Evolutionary conservation across 2,797 vertebrate genomes (phyloP).

Genomic region (Smutsia gigantea): DNA sequence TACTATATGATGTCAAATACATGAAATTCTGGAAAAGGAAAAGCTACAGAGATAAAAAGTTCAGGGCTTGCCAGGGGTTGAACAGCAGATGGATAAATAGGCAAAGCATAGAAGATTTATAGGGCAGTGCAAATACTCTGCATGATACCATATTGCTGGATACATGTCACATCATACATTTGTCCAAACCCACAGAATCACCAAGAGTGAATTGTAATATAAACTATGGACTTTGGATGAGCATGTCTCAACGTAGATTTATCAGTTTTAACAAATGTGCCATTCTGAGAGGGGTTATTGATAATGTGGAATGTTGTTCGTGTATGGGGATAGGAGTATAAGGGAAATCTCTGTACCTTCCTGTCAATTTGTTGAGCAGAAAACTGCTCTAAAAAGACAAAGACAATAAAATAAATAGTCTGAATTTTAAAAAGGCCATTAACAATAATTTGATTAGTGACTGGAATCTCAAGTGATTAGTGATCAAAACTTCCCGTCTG

Average conservation of each 20-base stretch:
- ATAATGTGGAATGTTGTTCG: neutral
- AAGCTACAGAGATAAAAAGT: neutral
- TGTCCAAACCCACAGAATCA: neutral
- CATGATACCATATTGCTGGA: neutral
- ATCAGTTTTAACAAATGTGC: neutral
- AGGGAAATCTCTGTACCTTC: neutral
- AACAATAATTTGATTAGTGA: neutral
- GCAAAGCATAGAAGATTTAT: neutral
- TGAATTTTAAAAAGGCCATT: neutral
- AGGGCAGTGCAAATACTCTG: neutral
- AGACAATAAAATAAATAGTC: neutral
- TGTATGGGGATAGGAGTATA: no score
- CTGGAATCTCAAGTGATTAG: neutral
- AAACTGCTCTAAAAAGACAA: neutral
- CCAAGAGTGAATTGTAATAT: neutral
- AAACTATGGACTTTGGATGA: neutral
- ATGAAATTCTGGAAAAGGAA: neutral
- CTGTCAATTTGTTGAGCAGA: neutral
- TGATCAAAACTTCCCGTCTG: neutral
- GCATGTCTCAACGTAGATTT: neutral
- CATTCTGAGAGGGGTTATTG: neutral
- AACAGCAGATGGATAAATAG: neutral
- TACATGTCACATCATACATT: neutral
- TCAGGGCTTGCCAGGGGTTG: neutral
- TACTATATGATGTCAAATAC: neutral